Base-by-base conservation (phyloP, 1,140 invertebrate species). In the Diploscapter pachys region DNA sequence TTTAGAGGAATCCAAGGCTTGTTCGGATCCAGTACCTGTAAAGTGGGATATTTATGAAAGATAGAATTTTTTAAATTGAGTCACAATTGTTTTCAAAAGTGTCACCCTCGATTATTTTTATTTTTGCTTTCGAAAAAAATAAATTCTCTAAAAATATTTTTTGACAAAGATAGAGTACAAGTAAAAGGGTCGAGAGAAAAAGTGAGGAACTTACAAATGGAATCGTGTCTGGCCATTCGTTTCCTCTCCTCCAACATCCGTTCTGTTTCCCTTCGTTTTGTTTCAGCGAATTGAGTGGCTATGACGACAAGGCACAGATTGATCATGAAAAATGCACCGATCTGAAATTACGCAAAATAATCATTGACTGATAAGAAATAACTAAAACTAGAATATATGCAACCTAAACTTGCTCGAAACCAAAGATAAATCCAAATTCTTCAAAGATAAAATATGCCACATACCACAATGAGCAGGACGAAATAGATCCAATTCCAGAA, bases 401-500 rank as follows among this genome's bases (percentile, higher is more conserved):
- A 31, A 31, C 31, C 31, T 31, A 31, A 31, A 31, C 31, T 31
- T 31, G 31, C 31, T 31, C 31, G 31, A 31, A 31, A 31, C 31
- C 31, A 31, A 31, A 31, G 31, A 31, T 31, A 31, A 31, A 31
- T 31, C 31, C 31, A 31, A 31, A 31, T 31, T 31, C 31, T 31
- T 31, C 31, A 31, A 48, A 73, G 64, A 56, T 9, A 6, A 57
- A 5, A 50, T 9, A 11, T 4, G 6, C 51, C 48, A 64, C 63
- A 91, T 90, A 98, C 95, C 87, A 99, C 96, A 90, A 99, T 99
- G 65, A 99, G 89, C 74, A 98, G 89, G 62, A 99, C 96, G 88
- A 99, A 99, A 88, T 99, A 99, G 78, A 96, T 95, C 95, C 96
- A 99, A 86, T 98, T 96, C 96, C 96, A 99, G 87, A 99, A 99